phyloP scores from a whole-genome alignment of 1,140 invertebrate genomes.

The Triops cancriformis region DNA sequence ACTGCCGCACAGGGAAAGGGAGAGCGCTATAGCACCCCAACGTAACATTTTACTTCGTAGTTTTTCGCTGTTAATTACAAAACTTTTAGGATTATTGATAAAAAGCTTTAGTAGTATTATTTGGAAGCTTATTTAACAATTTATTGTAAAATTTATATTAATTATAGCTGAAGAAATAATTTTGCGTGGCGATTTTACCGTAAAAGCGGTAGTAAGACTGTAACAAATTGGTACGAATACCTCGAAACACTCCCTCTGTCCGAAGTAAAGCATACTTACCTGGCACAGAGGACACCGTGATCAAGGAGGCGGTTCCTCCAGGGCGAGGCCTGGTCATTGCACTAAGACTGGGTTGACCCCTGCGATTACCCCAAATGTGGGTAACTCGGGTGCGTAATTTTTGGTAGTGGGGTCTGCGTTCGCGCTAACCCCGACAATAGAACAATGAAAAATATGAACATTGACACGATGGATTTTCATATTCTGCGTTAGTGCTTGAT shows the following conservation, averaged over 20 bases:
- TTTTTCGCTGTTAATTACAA: no score
- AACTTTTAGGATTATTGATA: no score
- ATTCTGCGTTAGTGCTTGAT: no score
- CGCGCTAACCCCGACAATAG: conserved; percentile 45
- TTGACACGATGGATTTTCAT: no score
- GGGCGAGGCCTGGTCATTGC: conserved; percentile 58
- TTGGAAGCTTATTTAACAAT: background rate
- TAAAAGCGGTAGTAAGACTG: background rate
- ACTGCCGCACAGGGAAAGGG: no score
- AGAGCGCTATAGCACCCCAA: no score
- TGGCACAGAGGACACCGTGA: conserved; percentile 54
- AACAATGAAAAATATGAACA: conserved; percentile 23
- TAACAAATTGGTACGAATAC: background rate
- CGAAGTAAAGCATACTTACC: conserved; percentile 45
- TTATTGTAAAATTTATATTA: no score
- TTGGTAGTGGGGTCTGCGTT: conserved; percentile 56
- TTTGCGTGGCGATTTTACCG: background rate
- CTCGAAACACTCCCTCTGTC: background rate
- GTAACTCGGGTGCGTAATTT: conserved; percentile 60
- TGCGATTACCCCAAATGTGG: conserved; percentile 62
- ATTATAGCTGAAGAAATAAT: background rate
- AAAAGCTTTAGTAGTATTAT: background rate
- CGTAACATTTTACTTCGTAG: no score
- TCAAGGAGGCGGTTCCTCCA: conserved; percentile 55
- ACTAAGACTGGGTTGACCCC: conserved; percentile 57